These are phyloP conservation scores for Formica exsecta DNA, from an alignment of 1,140 invertebrate species.

Conservation along the genomic window DNA sequence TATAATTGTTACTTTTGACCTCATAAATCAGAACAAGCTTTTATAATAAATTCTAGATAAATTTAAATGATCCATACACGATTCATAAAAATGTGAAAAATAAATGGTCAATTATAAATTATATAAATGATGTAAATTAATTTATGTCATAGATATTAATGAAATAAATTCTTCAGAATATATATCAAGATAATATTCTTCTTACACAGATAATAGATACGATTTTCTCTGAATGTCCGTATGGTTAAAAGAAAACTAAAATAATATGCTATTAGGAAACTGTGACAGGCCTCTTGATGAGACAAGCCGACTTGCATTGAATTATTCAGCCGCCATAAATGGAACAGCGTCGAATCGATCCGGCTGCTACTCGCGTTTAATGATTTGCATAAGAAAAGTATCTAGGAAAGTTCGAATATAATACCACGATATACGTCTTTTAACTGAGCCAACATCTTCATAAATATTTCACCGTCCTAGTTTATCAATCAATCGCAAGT, in stretches of 20 bases:
- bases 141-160: background rate
- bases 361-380: background rate
- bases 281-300: background rate
- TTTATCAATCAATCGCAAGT: conserved; percentile 20
- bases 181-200: background rate
- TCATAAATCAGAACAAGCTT: background rate
- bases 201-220: background rate
- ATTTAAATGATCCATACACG: background rate
- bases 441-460: background rate
- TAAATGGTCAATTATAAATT: background rate
- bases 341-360: conserved; percentile 7
- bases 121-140: conserved; percentile 4
- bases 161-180: too few relatives aligned
- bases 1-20: background rate
- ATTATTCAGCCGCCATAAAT: conserved; percentile 26
- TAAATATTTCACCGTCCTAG: conserved; percentile 36
- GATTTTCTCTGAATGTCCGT: background rate
- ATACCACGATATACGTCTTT: background rate
- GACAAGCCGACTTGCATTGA: conserved; percentile 1
- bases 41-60: background rate
- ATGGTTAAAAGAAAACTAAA: background rate
- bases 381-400: background rate
- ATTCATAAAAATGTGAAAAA: background rate
- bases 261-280: background rate
- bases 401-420: conserved; percentile 7